Percentiles rank a stretch among this genome's conserved stretches.
These are phyloP conservation scores for Xestia c-nigrum DNA, from an alignment of 2,888 invertebrate species.

Conservation along the genomic window DNA sequence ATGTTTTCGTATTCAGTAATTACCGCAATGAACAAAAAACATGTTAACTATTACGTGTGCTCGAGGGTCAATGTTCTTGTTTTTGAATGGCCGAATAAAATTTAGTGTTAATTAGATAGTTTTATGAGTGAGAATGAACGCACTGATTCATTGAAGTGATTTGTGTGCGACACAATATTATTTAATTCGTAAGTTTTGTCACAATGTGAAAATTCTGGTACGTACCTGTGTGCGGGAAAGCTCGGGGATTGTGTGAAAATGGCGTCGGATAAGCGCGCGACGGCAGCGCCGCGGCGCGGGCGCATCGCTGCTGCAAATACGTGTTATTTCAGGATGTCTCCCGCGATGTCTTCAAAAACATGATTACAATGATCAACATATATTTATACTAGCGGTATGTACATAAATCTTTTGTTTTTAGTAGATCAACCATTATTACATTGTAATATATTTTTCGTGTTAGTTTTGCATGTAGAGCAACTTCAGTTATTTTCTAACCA, in stretches of 20 bases:
- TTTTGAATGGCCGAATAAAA: constrained; percentile 73
- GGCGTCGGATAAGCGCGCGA: constrained; percentile 86
- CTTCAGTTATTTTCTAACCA: constrained; percentile 6
- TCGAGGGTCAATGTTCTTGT: constrained; percentile 86
- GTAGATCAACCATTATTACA: background rate
- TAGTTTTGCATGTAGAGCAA: constrained; percentile 20
- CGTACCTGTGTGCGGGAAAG: constrained; percentile 89
- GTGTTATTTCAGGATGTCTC: constrained; percentile 91
- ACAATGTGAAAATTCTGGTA: constrained; percentile 69
- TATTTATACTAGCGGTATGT: constrained; percentile 56
- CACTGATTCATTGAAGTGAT: constrained; percentile 42
- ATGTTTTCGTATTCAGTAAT: constrained; percentile 79
- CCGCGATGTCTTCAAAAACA: constrained; percentile 88
- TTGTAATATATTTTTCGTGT: constrained; percentile 3
- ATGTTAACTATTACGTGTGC: constrained; percentile 89
- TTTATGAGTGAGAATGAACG: constrained; percentile 44
- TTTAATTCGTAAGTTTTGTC: constrained; percentile 61
- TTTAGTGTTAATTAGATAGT: constrained; percentile 59
- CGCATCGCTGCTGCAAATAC: constrained; percentile 86
- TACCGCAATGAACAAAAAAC: constrained; percentile 86
- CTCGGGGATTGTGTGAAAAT: constrained; percentile 88
- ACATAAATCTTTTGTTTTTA: constrained; percentile 31
- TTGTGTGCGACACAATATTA: constrained; percentile 47
- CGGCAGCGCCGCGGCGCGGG: constrained; percentile 84
- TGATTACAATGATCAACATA: constrained; percentile 73